Percentiles rank a stretch among this genome's conserved stretches.
phyloP scores from a whole-genome alignment of 2,797 vertebrate genomes.

The Microctenopoma stevenorrisi region DNA sequence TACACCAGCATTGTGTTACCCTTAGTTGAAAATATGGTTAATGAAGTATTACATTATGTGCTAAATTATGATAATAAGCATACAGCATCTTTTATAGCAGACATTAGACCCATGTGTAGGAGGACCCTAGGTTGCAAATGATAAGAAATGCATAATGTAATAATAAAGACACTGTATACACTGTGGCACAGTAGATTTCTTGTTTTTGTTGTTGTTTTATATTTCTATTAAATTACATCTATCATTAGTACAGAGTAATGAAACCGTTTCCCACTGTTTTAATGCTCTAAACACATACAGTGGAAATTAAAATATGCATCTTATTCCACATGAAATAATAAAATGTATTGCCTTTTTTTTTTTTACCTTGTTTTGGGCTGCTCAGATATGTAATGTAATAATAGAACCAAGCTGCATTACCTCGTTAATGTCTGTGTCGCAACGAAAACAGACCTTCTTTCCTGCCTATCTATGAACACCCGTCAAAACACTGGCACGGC shows the following conservation, averaged over 20 bases:
- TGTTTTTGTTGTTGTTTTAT: neutral
- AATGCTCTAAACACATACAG: neutral
- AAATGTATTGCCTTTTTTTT: constrained; percentile 12
- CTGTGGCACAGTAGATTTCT: constrained; percentile 2
- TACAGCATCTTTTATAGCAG: constrained; percentile 16
- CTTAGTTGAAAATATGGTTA: constrained; percentile 56
- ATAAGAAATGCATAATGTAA: constrained; percentile 17
- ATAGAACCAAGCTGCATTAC: constrained; percentile 38
- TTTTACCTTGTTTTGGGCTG: constrained; percentile 13
- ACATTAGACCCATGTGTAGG: constrained; percentile 1
- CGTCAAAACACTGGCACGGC: constrained; percentile 47
- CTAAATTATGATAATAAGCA: constrained; percentile 59
- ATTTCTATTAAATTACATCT: neutral
- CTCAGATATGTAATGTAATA: constrained; percentile 35
- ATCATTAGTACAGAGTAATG: neutral
- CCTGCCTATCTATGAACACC: constrained; percentile 19
- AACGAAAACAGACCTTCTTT: constrained; percentile 36
- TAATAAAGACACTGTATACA: constrained; percentile 9
- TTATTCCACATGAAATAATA: constrained; percentile 36
- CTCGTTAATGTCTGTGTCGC: constrained; percentile 52
- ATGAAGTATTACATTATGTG: constrained; percentile 63
- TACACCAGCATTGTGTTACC: constrained; percentile 57
- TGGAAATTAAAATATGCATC: constrained; percentile 21
- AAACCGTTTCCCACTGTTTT: neutral
- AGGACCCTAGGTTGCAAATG: neutral